Evolutionary conservation across 2,888 invertebrate genomes (phyloP).

Genomic region (Hypena proboscidalis): DNA sequence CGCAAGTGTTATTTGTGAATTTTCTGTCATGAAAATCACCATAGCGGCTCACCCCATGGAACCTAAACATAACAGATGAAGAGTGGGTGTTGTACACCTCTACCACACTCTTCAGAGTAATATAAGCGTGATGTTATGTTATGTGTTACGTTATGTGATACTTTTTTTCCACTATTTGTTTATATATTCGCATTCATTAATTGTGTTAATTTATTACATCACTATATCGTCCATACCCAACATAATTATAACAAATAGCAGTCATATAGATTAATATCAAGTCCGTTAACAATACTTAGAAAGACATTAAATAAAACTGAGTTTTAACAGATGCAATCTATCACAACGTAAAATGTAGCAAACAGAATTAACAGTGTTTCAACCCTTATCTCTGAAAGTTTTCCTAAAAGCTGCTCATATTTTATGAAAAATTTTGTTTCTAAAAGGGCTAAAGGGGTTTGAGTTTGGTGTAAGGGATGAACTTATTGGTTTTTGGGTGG

Average conservation of each 20-base stretch:
- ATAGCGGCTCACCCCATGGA: too few species aligned
- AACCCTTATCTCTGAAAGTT: constrained; percentile 56
- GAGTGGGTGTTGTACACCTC: too few species aligned
- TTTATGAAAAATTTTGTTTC: constrained; percentile 57
- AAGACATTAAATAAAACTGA: neutral
- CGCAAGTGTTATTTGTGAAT: too few species aligned
- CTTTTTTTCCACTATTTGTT: too few species aligned
- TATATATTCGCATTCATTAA: too few species aligned
- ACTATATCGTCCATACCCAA: neutral
- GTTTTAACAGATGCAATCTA: constrained; percentile 22
- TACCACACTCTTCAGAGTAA: too few species aligned
- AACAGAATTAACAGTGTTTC: constrained; percentile 40
- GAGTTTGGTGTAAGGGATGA: constrained; percentile 32
- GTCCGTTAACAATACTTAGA: constrained; percentile 2
- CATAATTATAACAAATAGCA: constrained; percentile 1
- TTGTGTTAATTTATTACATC: neutral
- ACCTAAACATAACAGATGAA: too few species aligned
- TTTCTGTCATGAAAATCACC: too few species aligned
- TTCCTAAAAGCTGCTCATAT: constrained; percentile 53
- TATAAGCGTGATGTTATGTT: too few species aligned
- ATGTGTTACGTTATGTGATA: too few species aligned
- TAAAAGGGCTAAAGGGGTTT: constrained; percentile 39
- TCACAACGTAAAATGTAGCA: constrained; percentile 16
- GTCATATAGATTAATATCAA: constrained; percentile 37
- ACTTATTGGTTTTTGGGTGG: too few species aligned